Evolutionary conservation across 2,797 vertebrate species (phyloP).

Genomic region (Aselliscus stoliczkanus): DNA sequence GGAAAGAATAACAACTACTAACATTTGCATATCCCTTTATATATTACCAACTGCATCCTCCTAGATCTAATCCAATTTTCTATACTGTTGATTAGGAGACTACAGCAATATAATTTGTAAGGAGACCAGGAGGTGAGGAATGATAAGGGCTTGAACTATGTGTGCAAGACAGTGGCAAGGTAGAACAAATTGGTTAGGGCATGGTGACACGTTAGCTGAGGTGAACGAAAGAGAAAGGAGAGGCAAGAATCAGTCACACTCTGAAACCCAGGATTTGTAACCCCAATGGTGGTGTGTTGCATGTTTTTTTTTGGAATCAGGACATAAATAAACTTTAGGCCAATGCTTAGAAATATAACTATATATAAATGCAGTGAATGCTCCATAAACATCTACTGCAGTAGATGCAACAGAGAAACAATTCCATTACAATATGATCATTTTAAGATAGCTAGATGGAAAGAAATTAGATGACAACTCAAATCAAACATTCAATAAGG

Average conservation of each 20-base stretch:
- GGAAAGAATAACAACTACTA: not conserved
- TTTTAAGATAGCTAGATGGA: not conserved
- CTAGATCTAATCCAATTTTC: not conserved
- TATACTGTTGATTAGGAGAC: not conserved
- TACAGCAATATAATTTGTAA: not conserved
- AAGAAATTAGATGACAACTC: not conserved
- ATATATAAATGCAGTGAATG: not conserved
- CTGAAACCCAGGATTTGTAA: not conserved
- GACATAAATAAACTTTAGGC: not conserved
- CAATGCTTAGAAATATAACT: not conserved
- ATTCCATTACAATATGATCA: not conserved
- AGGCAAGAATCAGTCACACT: not conserved
- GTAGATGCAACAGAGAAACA: not conserved
- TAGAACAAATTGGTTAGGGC: not conserved
- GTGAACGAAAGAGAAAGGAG: not conserved
- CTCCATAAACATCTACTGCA: not conserved
- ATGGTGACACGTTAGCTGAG: fast-evolving
- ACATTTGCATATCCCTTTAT: not conserved
- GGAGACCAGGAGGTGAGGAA: not conserved
- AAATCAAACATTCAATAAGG: not conserved
- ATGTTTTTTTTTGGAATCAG: not conserved
- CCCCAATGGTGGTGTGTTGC: not conserved
- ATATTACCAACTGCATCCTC: not conserved
- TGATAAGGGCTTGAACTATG: not conserved
- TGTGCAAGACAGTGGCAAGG: not conserved